phyloP scores from a whole-genome alignment of 1,140 invertebrate species.

The Macrosteles quadrilineatus region DNA sequence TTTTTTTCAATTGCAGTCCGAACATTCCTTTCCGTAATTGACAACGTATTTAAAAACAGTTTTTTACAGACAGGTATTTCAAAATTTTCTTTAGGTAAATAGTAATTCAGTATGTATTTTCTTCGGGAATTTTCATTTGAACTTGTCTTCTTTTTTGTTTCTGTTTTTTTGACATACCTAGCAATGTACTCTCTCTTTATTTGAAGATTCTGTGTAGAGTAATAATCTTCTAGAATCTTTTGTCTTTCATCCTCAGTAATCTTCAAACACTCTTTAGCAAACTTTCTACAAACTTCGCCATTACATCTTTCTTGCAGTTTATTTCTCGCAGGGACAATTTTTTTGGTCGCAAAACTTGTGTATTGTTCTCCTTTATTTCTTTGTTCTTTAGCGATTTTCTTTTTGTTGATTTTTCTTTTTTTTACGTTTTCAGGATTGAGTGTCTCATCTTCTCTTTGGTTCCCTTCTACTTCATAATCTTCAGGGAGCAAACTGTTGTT shows the following conservation, averaged over 20 bases:
- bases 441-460: not conserved
- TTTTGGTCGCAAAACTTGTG: slow-evolving; percentile 21
- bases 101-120: slow-evolving; percentile 20
- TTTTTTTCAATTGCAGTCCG: slow-evolving; percentile 13
- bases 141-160: slow-evolving; percentile 19
- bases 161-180: slow-evolving; percentile 2
- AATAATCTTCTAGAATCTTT: slow-evolving; percentile 20
- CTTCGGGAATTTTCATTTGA: slow-evolving; percentile 9
- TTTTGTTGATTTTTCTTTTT: slow-evolving; percentile 7
- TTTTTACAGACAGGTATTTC: slow-evolving; percentile 24
- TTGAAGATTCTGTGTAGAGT: slow-evolving; percentile 6
- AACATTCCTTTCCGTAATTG: slow-evolving; percentile 15
- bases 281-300: slow-evolving; percentile 11
- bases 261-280: slow-evolving; percentile 12
- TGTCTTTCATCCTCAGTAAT: slow-evolving; percentile 22
- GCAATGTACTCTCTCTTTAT: slow-evolving; percentile 23
- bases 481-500: no score
- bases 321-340: slow-evolving; percentile 28
- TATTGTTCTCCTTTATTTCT: slow-evolving; percentile 29
- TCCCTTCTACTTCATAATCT: not conserved
- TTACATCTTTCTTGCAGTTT: slow-evolving; percentile 10
- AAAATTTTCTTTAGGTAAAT: not conserved
- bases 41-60: slow-evolving; percentile 28
- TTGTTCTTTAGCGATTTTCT: slow-evolving; percentile 1
- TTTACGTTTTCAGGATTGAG: not conserved